These are phyloP conservation scores for Sebastes hubbsi DNA, from an alignment of 2,797 vertebrate genomes.

Conservation along the genomic window DNA sequence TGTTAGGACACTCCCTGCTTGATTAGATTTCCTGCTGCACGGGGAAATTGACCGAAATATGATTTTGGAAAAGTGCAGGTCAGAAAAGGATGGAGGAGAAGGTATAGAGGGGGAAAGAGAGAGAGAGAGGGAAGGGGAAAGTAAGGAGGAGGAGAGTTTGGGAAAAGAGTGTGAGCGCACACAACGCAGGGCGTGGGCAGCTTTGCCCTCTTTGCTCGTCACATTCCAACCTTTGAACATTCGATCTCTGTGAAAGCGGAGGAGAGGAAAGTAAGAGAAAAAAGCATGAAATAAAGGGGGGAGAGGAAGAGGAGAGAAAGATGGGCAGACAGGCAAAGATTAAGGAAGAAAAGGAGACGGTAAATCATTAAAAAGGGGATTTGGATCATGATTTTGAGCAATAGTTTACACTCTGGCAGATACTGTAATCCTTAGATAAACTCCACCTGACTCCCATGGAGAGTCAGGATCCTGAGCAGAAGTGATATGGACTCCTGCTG, in stretches of 20 bases:
- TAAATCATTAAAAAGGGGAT: background rate
- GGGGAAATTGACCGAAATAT: constrained; percentile 33
- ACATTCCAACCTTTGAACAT: constrained; percentile 48
- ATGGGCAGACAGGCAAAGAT: background rate
- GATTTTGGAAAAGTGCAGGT: constrained; percentile 16
- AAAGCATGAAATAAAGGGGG: background rate
- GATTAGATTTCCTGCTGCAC: constrained; percentile 70
- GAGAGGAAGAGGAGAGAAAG: background rate
- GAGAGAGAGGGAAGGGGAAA: background rate
- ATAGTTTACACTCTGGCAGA: background rate
- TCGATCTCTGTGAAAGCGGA: constrained; percentile 11
- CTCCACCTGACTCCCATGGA: background rate
- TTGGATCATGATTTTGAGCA: background rate
- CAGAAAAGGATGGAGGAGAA: constrained; percentile 29
- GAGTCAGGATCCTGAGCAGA: background rate
- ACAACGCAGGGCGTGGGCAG: background rate
- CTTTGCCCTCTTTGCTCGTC: constrained; percentile 1
- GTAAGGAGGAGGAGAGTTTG: background rate
- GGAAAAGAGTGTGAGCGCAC: background rate
- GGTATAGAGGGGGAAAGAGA: background rate
- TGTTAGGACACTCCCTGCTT: constrained; percentile 53
- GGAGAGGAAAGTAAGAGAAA: background rate
- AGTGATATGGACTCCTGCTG: constrained; percentile 4
- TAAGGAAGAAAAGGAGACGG: background rate
- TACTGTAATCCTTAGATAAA: constrained; percentile 1